A percentile compares a stretch with the other conserved stretches of the same genome.
Conservation (phyloP, 2,888 invertebrate genomes). For the Cryptus armator region DNA sequence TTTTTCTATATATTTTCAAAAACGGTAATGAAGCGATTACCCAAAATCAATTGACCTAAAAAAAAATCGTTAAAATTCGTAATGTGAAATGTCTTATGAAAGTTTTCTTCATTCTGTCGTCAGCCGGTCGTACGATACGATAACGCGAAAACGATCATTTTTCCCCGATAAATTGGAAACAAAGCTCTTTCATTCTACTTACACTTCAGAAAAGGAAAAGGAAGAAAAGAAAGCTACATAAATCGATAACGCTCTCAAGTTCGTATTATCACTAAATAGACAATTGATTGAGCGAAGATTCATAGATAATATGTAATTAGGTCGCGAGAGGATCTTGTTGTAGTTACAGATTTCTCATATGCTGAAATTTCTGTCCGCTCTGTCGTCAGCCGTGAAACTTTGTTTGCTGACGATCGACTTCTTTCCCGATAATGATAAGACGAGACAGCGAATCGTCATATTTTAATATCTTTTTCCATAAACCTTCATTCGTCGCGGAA, state of each 20-base stretch:
- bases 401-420: not conserved
- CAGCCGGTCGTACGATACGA: slow-evolving; percentile 41
- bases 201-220: not conserved
- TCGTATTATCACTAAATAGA: slow-evolving; percentile 4
- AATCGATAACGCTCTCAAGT: slow-evolving; percentile 23
- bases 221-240: not conserved
- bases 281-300: slow-evolving; percentile 7
- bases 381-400: slow-evolving; percentile 39
- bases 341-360: not conserved
- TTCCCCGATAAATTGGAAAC: not conserved
- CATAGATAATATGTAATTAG: slow-evolving; percentile 12
- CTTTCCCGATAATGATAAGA: slow-evolving; percentile 12
- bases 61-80: slow-evolving; percentile 14
- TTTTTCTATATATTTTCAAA: too few species aligned
- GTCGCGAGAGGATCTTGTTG: slow-evolving; percentile 22
- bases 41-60: slow-evolving; percentile 32
- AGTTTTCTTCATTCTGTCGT: slow-evolving; percentile 63
- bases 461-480: not conserved
- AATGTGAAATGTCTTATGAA: slow-evolving; percentile 55
- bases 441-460: not conserved
- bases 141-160: slow-evolving; percentile 34
- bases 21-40: not conserved
- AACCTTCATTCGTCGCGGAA: not conserved
- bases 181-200: slow-evolving; percentile 6
- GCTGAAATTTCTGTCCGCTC: slow-evolving; percentile 27